Evolutionary conservation across 2,113 vertebrate species (phyloP).

Genomic region (Rhipidura dahli): DNA sequence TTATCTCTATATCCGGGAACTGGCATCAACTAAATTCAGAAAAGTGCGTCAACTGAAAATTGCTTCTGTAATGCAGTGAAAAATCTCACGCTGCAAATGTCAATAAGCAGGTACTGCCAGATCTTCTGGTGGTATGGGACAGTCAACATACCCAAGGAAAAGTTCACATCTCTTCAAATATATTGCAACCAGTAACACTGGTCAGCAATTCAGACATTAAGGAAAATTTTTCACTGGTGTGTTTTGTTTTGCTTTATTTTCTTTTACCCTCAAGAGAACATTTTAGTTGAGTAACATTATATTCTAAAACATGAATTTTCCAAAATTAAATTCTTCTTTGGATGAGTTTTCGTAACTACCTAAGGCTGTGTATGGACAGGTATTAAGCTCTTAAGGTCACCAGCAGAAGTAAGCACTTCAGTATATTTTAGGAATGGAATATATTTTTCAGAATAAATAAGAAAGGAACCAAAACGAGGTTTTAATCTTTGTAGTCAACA

Average conservation of each 20-base stretch:
- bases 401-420: background rate
- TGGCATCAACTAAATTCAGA: background rate
- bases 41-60: background rate
- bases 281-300: background rate
- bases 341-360: background rate
- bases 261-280: background rate
- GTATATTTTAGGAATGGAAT: background rate
- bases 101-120: background rate
- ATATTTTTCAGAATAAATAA: background rate
- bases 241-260: background rate
- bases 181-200: background rate
- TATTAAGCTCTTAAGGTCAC: background rate
- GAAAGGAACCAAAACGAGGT: background rate
- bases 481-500: background rate
- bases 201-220: background rate
- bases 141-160: background rate
- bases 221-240: background rate
- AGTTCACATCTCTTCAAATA: background rate
- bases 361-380: background rate
- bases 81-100: background rate
- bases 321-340: background rate
- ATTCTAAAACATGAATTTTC: background rate
- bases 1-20: background rate
- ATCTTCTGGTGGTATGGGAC: background rate
- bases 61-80: background rate